Conservation (phyloP, 2,113 vertebrate species). For the Petaurus breviceps region DNA sequence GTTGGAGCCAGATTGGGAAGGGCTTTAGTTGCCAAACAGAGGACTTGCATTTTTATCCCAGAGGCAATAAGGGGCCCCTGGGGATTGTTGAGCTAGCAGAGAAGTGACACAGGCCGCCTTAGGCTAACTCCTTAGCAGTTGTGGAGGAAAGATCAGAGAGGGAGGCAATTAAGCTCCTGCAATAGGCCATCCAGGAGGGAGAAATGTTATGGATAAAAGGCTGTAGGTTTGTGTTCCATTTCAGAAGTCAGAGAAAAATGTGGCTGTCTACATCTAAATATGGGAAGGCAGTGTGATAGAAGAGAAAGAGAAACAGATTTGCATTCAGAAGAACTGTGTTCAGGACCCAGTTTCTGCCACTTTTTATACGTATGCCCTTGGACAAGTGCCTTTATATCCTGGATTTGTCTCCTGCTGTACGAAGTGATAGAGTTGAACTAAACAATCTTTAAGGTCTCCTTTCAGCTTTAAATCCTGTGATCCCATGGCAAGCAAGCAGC, state of each 20-base stretch:
- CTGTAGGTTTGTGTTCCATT: background rate
- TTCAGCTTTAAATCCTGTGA: background rate
- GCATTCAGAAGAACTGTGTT: background rate
- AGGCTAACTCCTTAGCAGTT: background rate
- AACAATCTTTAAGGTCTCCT: background rate
- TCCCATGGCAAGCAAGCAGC: background rate
- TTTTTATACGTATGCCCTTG: background rate
- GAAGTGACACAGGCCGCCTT: background rate
- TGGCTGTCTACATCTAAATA: background rate
- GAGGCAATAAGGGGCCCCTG: background rate
- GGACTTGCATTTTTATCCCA: background rate
- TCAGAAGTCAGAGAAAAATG: background rate
- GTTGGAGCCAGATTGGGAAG: background rate
- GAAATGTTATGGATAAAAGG: background rate
- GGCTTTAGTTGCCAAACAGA: background rate
- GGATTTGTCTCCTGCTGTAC: background rate
- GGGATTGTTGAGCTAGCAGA: background rate
- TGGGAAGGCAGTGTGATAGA: background rate
- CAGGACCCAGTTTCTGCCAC: background rate
- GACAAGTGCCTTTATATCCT: background rate
- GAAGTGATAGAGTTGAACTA: background rate
- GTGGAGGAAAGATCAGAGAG: background rate
- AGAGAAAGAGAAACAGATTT: background rate
- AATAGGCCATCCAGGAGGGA: background rate
- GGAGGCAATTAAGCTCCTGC: background rate